Conservation (phyloP, 2,797 vertebrate species). For the Erpetoichthys calabaricus region DNA sequence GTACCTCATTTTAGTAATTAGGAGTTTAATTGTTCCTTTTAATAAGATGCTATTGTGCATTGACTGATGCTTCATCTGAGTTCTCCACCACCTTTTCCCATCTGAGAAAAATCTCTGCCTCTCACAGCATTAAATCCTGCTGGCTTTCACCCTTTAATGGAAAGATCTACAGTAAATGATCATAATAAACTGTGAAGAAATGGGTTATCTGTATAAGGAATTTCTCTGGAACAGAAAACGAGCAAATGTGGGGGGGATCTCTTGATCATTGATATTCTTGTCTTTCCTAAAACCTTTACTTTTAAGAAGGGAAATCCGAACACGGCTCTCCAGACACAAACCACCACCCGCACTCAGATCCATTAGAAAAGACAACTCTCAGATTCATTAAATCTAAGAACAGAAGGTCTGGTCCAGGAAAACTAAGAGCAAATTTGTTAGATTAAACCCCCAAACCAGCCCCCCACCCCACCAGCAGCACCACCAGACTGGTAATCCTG, state of each 20-base stretch:
- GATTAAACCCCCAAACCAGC: slow-evolving; percentile 1
- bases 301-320: background rate
- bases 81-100: too few relatives aligned
- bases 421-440: slow-evolving; percentile 21
- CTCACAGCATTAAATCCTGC: too few relatives aligned
- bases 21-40: too few relatives aligned
- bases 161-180: too few relatives aligned
- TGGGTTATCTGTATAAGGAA: too few relatives aligned
- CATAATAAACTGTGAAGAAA: too few relatives aligned
- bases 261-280: background rate
- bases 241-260: background rate
- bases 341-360: background rate
- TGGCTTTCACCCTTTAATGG: too few relatives aligned
- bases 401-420: slow-evolving; percentile 13
- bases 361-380: slow-evolving; percentile 9
- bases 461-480: slow-evolving; percentile 5
- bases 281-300: background rate
- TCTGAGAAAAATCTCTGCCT: too few relatives aligned
- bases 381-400: slow-evolving; percentile 19
- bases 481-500: slow-evolving; percentile 19
- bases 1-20: too few relatives aligned
- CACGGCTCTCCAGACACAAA: background rate
- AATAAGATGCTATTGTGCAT: too few relatives aligned
- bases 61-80: too few relatives aligned
- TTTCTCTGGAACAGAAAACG: too few relatives aligned